Evolutionary conservation across 2,888 invertebrate genomes (phyloP), one percentile per base, ranked within the genome.

Genomic region (Leptarthrus brevirostris): DNA sequence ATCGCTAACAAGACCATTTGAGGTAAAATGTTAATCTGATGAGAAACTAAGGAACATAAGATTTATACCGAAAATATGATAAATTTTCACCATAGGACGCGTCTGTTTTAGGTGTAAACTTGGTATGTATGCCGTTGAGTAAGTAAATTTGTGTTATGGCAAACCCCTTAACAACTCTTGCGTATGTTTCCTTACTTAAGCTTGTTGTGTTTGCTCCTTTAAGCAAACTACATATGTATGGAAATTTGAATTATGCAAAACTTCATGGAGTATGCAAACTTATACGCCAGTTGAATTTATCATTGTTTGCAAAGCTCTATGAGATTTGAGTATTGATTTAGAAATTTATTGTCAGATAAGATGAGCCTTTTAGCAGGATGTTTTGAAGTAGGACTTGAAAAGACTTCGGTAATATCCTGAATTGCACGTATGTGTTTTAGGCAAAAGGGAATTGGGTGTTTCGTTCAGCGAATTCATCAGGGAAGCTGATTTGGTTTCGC

Each of bases 181-280:
- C 56, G 56, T 56, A 56, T 6, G 26, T 24, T 30, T 26, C 56
- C 14, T 30, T 12, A 16, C 2, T 56, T 26, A 8, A 16, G 16
- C 3, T 3, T 24, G 0, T 30, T 24, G 30, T 56, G 8, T 34
- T 30, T 34, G 56, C 26, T 22, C n/a, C 54, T 30, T 16, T 56
- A 26, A 30, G 24, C 56, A 26, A 56, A 56, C 24, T 56, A 56
- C 30, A 30, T 30, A 56, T 56, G 56, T 8, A 56, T n/a, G n/a
- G 30, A 56, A 14, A 14, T 44, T 56, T 56, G 30, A 26, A 12
- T 56, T 56, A 56, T 30, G 56, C 16, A 30, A 10, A 26, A 56
- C 30, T 56, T n/a, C n/a, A n/a, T 56, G 30, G 24, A 30, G 8
- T 30, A 6, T 8, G 4, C 8, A 8, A 30, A 30, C 8, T 30